Evolutionary conservation across 1,140 invertebrate species (phyloP).

Genomic region (Oreohelix idahoensis): DNA sequence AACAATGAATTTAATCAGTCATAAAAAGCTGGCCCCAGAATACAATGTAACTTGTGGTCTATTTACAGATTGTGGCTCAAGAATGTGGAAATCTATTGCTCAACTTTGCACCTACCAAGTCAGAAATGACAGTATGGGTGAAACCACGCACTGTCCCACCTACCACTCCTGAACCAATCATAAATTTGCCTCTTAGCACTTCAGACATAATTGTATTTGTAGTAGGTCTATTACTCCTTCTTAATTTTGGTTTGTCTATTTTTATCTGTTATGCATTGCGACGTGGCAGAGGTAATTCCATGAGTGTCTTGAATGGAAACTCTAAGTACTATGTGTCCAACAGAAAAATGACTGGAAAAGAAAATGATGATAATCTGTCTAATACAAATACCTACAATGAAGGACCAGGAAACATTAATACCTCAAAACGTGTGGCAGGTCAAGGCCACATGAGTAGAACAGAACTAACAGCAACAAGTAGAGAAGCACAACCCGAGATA

Average conservation of each 20-base stretch:
- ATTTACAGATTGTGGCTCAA: conserved; percentile 22
- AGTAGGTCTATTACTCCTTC: conserved; percentile 15
- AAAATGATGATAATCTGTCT: not conserved
- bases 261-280: conserved; percentile 1
- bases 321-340: conserved; percentile 6
- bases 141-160: not conserved
- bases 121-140: conserved; percentile 17
- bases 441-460: not conserved
- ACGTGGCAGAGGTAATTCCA: not conserved
- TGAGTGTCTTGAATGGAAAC: not conserved
- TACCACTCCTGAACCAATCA: not conserved
- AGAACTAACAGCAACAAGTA: not conserved
- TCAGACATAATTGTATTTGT: conserved; percentile 31
- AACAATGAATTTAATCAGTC: too few relatives aligned
- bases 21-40: too few relatives aligned
- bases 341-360: not conserved
- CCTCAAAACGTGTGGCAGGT: not conserved
- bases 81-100: not conserved
- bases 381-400: not conserved
- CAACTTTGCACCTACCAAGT: not conserved
- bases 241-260: conserved; percentile 12
- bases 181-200: not conserved
- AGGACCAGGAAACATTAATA: not conserved
- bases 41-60: too few relatives aligned
- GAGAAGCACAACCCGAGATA: not conserved